Evolutionary conservation across 2,888 invertebrate species (phyloP), one percentile per base, ranked within the genome.

Genomic region (Athetis lepigone): DNA sequence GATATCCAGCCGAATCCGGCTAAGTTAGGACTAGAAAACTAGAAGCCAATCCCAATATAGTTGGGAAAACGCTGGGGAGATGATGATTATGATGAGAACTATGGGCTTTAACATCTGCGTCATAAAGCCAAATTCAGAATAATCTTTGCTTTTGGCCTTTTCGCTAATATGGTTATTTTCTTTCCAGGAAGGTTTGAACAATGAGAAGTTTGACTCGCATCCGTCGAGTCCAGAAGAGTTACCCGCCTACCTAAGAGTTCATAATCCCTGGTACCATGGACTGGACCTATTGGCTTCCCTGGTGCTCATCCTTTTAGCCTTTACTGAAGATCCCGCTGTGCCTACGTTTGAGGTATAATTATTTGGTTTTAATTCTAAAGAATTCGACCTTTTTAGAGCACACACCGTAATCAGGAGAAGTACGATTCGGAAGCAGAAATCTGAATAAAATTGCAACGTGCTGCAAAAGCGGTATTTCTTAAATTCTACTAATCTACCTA

Each of bases 191-290:
- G 98, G 98, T 33, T 96, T 97, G 88, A 98, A 98, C 89, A 98
- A 98, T 91, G 98, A 98, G 89, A 98, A 98, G 90, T 98, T 98
- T 87, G 97, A 97, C 88, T 98, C 98, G 0, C 98, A 98, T 88
- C 98, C 98, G 0, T 96, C 97, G 47, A 97, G 97, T 85, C 97
- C 97, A 1, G 97, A 97, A 81, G 97, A 98, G 84, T 91, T 98
- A 67, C 98, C 98, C 5, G 98, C 98, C 0, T 98, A 98, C 91
- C 95, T 98, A 40, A 94, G 98, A 56, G 98, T 98, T 0, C 98
- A 98, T 90, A 98, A 98, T 86, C 96, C 96, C 61, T 98, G 98
- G 97, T 98, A 98, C 91, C 97, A 98, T 87, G 96, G 97, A 3
- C 92, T 98, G 70, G 98, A 98, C 88, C 91, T 98, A 52, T 88